Conservation (phyloP, 2,797 vertebrate genomes). For the Coilia nasus region DNA sequence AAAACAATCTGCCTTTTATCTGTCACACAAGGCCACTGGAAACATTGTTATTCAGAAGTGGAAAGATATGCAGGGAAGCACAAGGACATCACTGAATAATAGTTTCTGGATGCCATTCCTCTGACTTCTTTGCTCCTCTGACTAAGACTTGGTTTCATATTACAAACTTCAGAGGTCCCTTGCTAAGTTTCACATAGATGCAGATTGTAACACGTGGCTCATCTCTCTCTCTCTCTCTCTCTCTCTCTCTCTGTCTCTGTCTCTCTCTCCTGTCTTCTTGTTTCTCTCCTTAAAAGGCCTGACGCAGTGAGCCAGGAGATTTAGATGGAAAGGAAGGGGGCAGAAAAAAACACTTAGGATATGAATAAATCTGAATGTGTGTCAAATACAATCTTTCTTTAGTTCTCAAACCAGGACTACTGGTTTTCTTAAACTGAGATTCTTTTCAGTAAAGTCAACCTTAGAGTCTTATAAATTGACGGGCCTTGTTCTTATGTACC, state of each 20-base stretch:
- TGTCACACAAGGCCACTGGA: not conserved
- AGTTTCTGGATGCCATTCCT: constrained; percentile 13
- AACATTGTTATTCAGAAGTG: not conserved
- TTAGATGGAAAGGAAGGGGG: not conserved
- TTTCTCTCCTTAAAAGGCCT: constrained; percentile 49
- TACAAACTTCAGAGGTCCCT: not conserved
- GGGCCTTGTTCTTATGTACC: not conserved
- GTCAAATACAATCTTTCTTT: not conserved
- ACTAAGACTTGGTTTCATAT: constrained; percentile 1
- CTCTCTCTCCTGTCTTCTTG: constrained; percentile 19
- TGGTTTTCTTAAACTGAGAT: not conserved
- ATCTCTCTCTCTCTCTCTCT: not conserved
- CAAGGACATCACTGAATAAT: not conserved
- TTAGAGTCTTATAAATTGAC: not conserved
- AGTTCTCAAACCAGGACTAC: not conserved
- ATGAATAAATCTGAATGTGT: not conserved
- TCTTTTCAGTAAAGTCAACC: not conserved
- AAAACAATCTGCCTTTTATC: not conserved
- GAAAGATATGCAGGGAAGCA: not conserved
- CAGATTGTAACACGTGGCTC: constrained; percentile 32
- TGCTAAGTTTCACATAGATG: not conserved
- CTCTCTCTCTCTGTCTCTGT: not conserved
- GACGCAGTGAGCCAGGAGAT: constrained; percentile 30
- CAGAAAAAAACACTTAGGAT: not conserved
- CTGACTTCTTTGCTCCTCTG: not conserved